These are phyloP conservation scores for Stigmatopora nigra DNA, from an alignment of 2,113 vertebrate genomes.

Conservation along the genomic window DNA sequence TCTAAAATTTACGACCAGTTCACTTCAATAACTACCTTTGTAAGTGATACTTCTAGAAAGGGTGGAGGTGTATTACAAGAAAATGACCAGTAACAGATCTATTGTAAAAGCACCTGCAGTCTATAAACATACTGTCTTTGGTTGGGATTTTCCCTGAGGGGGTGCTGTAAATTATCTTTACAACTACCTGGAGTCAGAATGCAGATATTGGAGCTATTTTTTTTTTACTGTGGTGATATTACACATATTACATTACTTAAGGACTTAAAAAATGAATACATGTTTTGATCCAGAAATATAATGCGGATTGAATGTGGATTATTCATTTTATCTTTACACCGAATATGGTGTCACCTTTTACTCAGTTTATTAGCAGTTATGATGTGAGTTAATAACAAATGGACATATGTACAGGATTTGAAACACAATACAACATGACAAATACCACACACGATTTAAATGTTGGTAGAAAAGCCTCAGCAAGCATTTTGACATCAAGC, in stretches of 20 bases:
- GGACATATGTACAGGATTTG: conserved; percentile 9
- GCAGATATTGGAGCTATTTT: conserved; percentile 9
- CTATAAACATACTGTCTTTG: conserved; percentile 31
- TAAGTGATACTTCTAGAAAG: conserved; percentile 29
- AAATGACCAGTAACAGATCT: conserved; percentile 19
- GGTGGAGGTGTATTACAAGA: conserved; percentile 9
- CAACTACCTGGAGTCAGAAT: conserved; percentile 19
- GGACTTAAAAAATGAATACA: not conserved
- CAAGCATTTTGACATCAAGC: conserved; percentile 34
- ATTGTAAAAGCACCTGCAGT: conserved; percentile 22
- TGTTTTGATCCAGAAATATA: not conserved
- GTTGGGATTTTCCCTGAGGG: conserved; percentile 14
- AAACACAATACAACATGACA: not conserved
- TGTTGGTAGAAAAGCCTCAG: conserved; percentile 10
- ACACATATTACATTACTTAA: conserved; percentile 6
- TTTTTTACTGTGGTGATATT: conserved; percentile 9
- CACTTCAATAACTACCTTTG: conserved; percentile 17
- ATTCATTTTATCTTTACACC: not conserved
- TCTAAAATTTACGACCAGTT: conserved; percentile 13
- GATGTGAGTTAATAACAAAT: conserved; percentile 36
- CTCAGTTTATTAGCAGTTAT: conserved; percentile 25
- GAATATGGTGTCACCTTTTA: conserved; percentile 14
- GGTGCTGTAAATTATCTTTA: conserved; percentile 33
- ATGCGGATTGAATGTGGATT: not conserved
- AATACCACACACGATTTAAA: not conserved